Conservation (phyloP, 2,888 invertebrate species). For the Rhagonycha fulva region DNA sequence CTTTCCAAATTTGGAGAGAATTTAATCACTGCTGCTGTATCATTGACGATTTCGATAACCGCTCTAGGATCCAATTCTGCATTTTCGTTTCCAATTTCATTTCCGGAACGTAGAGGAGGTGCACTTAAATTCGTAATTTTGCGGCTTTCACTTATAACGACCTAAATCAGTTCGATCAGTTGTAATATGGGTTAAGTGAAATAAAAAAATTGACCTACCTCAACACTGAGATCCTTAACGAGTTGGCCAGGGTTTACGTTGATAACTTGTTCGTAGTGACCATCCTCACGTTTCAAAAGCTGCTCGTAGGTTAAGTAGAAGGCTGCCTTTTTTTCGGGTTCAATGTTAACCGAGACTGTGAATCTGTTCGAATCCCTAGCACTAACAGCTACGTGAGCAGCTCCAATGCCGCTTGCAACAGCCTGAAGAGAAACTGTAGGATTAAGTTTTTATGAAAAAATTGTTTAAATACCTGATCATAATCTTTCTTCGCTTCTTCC, state of each 20-base stretch:
- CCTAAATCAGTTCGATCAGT: conserved; percentile 42
- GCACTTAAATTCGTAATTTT: conserved; percentile 64
- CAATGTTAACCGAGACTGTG: conserved; percentile 70
- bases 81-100: conserved; percentile 63
- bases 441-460: neutral
- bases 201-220: conserved; percentile 39
- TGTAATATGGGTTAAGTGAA: neutral
- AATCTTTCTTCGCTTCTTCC: conserved; percentile 63
- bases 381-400: conserved; percentile 66
- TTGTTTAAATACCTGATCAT: conserved; percentile 42
- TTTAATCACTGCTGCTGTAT: conserved; percentile 51
- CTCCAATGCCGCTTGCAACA: conserved; percentile 61
- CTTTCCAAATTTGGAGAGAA: conserved; percentile 65
- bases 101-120: conserved; percentile 67
- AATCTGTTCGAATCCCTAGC: conserved; percentile 74
- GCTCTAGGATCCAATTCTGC: conserved; percentile 54
- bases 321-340: conserved; percentile 62
- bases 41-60: conserved; percentile 39
- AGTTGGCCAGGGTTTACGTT: conserved; percentile 71
- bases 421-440: conserved; percentile 49
- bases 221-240: conserved; percentile 66
- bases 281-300: conserved; percentile 64
- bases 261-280: conserved; percentile 70
- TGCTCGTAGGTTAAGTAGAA: conserved; percentile 79
- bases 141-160: conserved; percentile 66